Percentiles rank a stretch among this genome's conserved stretches.
Conservation (phyloP, 1,140 invertebrate species). For the Potamilus streckersoni region DNA sequence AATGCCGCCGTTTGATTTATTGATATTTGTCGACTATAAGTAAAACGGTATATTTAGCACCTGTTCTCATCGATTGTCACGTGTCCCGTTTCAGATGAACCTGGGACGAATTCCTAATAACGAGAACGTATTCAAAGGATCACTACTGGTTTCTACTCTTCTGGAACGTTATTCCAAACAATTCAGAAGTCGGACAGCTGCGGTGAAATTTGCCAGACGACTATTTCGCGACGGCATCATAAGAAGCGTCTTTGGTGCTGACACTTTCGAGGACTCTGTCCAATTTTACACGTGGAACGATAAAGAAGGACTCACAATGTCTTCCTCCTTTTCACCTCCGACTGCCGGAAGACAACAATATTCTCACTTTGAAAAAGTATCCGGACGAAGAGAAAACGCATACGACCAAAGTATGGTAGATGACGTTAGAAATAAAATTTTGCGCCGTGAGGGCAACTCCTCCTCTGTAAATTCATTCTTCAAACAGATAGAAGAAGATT, state of each 20-base stretch:
- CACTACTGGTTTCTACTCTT: conserved; percentile 50
- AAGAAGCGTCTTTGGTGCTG: conserved; percentile 48
- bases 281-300: conserved; percentile 59
- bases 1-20: too few relatives aligned
- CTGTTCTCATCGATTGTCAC: too few relatives aligned
- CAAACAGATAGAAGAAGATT: conserved; percentile 32
- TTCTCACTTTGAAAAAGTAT: background rate
- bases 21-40: too few relatives aligned
- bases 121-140: conserved; percentile 56
- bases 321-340: conserved; percentile 27
- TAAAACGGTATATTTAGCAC: too few relatives aligned
- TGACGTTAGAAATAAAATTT: background rate
- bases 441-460: background rate
- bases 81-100: conserved; percentile 49
- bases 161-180: conserved; percentile 45
- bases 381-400: conserved; percentile 9
- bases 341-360: background rate
- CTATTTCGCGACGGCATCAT: conserved; percentile 57
- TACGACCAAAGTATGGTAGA: conserved; percentile 11
- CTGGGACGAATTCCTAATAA: conserved; percentile 27
- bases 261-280: conserved; percentile 58
- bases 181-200: conserved; percentile 48
- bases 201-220: conserved; percentile 49
- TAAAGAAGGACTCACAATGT: conserved; percentile 40
- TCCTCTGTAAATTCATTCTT: conserved; percentile 31